Evolutionary conservation across 2,113 vertebrate species (phyloP).

Genomic region (Syrrhaptes paradoxus): DNA sequence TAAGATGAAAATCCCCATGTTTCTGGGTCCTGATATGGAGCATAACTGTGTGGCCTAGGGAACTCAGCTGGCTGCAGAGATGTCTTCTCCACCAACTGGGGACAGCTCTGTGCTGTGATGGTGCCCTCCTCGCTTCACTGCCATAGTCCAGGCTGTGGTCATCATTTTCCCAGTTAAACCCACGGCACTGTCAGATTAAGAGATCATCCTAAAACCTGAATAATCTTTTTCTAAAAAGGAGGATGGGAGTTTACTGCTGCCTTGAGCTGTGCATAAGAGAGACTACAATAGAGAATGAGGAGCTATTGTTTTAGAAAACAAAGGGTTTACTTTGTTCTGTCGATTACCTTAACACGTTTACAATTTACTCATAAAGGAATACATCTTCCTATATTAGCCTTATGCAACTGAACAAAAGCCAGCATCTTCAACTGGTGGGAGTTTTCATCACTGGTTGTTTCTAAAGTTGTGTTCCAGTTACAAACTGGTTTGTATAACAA

Average conservation of each 20-base stretch:
- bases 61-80: not conserved
- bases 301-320: not conserved
- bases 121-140: not conserved
- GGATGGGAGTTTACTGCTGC: not conserved
- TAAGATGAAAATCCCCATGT: fast-evolving
- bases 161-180: not conserved
- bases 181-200: not conserved
- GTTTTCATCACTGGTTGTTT: not conserved
- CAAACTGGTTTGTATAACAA: not conserved
- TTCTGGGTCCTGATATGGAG: not conserved
- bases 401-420: not conserved
- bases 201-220: not conserved
- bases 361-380: not conserved
- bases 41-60: not conserved
- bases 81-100: fast-evolving
- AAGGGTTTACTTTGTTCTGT: not conserved
- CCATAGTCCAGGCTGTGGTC: not conserved
- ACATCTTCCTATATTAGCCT: not conserved
- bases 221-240: not conserved
- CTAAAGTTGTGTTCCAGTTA: not conserved
- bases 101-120: not conserved
- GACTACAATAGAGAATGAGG: not conserved
- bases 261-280: not conserved
- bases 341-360: not conserved
- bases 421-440: not conserved